These are phyloP conservation scores for Lophius americanus DNA, from an alignment of 2,797 vertebrate genomes.

Conservation along the genomic window DNA sequence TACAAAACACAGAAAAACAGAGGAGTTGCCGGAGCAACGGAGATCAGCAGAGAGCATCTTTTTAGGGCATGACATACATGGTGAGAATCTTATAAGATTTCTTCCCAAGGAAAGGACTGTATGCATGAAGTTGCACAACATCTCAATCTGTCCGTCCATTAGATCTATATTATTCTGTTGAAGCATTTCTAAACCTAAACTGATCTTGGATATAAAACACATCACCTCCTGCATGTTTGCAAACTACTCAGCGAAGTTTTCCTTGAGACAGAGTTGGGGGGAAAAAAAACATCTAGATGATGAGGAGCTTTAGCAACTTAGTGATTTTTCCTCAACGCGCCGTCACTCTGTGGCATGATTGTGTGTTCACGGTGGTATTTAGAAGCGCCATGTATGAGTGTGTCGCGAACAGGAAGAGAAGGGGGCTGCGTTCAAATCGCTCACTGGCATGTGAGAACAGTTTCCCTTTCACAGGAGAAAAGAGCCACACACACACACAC, in stretches of 20 bases:
- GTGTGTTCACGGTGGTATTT: constrained; percentile 29
- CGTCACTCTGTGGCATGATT: not conserved
- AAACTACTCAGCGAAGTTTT: not conserved
- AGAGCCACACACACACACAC: constrained; percentile 41
- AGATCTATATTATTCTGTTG: no score
- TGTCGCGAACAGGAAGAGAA: constrained; percentile 75
- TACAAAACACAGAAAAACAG: no score
- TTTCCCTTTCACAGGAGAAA: constrained; percentile 91
- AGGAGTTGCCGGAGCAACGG: no score
- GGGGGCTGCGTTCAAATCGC: constrained; percentile 59
- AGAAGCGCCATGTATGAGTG: constrained; percentile 62
- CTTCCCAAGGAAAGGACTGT: no score
- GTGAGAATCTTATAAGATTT: no score
- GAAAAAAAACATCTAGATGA: constrained; percentile 5
- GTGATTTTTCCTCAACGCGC: constrained; percentile 2
- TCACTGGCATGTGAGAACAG: constrained; percentile 83
- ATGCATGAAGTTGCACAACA: no score
- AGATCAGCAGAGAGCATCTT: no score
- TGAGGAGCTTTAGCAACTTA: constrained; percentile 7
- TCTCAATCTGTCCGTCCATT: no score
- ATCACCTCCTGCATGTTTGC: no score
- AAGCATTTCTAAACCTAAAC: no score
- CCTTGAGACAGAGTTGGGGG: not conserved
- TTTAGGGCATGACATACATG: no score
- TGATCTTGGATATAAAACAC: no score